Evolutionary conservation across 2,888 invertebrate genomes (phyloP), one percentile per base, ranked within the genome.

Genomic region (Volucella bombylans): DNA sequence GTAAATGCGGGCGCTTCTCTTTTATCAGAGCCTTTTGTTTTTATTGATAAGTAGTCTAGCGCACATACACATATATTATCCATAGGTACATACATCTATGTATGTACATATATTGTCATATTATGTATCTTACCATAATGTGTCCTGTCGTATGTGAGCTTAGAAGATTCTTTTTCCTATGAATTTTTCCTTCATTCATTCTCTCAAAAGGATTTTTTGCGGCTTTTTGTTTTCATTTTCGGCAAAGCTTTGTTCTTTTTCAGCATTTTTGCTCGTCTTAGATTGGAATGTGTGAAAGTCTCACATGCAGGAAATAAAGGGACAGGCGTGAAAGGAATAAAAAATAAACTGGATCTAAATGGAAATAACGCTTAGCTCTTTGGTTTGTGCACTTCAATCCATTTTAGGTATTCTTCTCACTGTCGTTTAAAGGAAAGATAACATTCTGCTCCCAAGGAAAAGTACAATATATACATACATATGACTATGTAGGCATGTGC

Each of bases 201-300:
- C 67, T 68, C 55, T 68, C 54, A 68, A 55, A 68, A 52, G 54
- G 67, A 38, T 68, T 68, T 55, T 52, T 45, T 68, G 55, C 39
- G 43, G 43, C 67, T 68, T 68, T 3, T 68, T 54, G 45, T 68
- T 68, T 55, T 55, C 55, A 31, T 68, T 45, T 55, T 68, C 54
- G 54, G 67, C 54, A 55, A 10, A 31, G 43, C 54, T 68, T 68
- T 54, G 54, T 68, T 68, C 43, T 45, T 45, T 14, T 45, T 43
- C 67, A 55, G 55, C 54, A 68, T 68, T 68, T 68, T 55, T 55
- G 45, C 67, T 68, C 55, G 67, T 55, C 45, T 55, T 54, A 68
- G 45, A 68, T 68, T 68, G 67, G 67, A 68, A 68, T 68, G 67
- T 68, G 67, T 68, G 67, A 68, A 68, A 68, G 49, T 64, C 64